Conservation (phyloP, 2,797 vertebrate species). For the Kryptopterus vitreolus region DNA sequence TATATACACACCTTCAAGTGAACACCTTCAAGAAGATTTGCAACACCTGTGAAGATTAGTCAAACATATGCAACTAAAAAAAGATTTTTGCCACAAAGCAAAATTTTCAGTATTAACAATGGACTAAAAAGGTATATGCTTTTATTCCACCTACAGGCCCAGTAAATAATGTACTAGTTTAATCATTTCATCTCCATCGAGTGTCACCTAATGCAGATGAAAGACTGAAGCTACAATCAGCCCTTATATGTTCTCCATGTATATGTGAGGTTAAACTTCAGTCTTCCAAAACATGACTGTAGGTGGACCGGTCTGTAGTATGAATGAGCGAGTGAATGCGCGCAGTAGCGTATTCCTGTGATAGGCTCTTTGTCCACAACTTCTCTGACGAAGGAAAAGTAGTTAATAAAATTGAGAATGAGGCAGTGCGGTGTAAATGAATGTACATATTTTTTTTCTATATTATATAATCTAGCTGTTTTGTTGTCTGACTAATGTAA, state of each 20-base stretch:
- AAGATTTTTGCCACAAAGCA: background rate
- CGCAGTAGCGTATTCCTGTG: background rate
- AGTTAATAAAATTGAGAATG: background rate
- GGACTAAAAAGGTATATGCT: background rate
- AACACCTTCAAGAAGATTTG: too few relatives aligned
- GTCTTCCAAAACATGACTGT: background rate
- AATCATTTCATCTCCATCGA: background rate
- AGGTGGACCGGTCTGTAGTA: background rate
- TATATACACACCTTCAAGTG: too few relatives aligned
- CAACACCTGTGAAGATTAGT: background rate
- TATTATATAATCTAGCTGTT: background rate
- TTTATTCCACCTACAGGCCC: background rate
- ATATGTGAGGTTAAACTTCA: background rate
- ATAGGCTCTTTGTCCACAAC: background rate
- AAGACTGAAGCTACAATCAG: background rate
- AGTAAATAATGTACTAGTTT: too few relatives aligned
- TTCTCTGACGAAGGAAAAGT: background rate
- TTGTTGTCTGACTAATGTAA: constrained; percentile 8
- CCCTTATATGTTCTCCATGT: background rate
- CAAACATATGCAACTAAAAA: background rate
- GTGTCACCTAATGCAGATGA: background rate
- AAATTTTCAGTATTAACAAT: background rate
- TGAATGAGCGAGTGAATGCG: background rate
- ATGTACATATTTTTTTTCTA: background rate
- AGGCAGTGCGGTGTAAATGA: background rate